A percentile compares a stretch with the other conserved stretches of the same genome.
phyloP scores from a whole-genome alignment of 2,113 vertebrate genomes.

The Ochotona princeps region DNA sequence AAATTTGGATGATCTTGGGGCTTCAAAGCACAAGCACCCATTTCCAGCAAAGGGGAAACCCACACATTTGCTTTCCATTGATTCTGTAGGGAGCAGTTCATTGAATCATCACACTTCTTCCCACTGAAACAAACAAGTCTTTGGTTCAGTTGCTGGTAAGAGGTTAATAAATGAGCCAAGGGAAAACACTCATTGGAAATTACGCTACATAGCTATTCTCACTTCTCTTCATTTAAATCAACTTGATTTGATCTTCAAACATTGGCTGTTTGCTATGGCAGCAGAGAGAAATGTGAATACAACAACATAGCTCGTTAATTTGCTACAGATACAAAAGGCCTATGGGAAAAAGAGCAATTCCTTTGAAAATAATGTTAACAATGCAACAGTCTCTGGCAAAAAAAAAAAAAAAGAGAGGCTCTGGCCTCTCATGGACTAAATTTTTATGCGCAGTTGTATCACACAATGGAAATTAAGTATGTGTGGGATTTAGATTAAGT shows the following conservation, averaged over 20 bases:
- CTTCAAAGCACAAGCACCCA: conserved; percentile 75
- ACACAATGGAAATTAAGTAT: conserved; percentile 64
- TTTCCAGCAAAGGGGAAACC: background rate
- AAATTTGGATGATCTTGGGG: background rate
- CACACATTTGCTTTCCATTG: conserved; percentile 86
- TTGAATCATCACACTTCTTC: conserved; percentile 84
- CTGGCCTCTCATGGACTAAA: conserved; percentile 45
- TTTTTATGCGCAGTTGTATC: conserved; percentile 49
- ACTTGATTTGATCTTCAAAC: conserved; percentile 62
- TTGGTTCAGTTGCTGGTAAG: conserved; percentile 80
- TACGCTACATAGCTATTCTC: conserved; percentile 13
- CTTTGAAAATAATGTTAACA: conserved; percentile 52
- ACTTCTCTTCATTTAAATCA: conserved; percentile 66
- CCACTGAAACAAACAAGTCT: conserved; percentile 83
- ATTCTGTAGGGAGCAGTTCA: conserved; percentile 71
- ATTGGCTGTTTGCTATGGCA: conserved; percentile 44
- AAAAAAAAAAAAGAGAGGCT: conserved; percentile 33
- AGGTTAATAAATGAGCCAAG: conserved; percentile 75
- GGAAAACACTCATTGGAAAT: conserved; percentile 67
- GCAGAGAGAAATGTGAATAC: conserved; percentile 37
- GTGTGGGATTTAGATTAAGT: conserved; percentile 61
- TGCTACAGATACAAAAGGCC: background rate
- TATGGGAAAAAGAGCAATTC: conserved; percentile 7
- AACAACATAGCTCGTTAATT: conserved; percentile 39
- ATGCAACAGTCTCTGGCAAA: conserved; percentile 25